These are phyloP conservation scores for Drosophila picticornis DNA, from an alignment of 2,888 invertebrate species.

Conservation along the genomic window DNA sequence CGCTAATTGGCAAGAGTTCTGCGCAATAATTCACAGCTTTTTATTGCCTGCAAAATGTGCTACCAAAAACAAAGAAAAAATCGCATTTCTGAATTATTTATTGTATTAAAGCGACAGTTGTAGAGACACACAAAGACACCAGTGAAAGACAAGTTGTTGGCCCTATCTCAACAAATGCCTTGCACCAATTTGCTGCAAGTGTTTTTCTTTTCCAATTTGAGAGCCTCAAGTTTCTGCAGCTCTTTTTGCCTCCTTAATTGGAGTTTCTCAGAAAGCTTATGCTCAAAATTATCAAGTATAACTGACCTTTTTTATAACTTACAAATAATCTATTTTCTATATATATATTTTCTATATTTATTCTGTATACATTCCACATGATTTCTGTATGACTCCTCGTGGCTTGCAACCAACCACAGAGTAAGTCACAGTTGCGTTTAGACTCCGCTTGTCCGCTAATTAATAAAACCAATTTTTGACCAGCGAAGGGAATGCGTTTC, in stretches of 20 bases:
- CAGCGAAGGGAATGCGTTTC: conserved; percentile 4
- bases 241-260: no score
- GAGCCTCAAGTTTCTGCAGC: not conserved
- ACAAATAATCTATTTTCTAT: not conserved
- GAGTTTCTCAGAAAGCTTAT: no score
- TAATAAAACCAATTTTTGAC: conserved; percentile 44
- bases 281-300: no score
- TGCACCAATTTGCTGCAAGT: not conserved
- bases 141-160: not conserved
- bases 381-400: not conserved
- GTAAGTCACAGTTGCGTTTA: conserved; percentile 15
- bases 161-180: not conserved
- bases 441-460: conserved; percentile 19
- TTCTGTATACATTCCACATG: not conserved
- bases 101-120: conserved; percentile 4
- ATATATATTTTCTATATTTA: not conserved
- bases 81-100: conserved; percentile 18
- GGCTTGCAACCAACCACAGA: not conserved
- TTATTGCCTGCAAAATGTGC: conserved; percentile 1
- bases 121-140: no score
- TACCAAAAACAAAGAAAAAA: not conserved
- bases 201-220: not conserved
- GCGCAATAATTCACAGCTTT: conserved; percentile 35
- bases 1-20: conserved; percentile 58
- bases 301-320: no score